Conservation (phyloP, 2,797 vertebrate genomes). For the Coregonus ussuriensis region DNA sequence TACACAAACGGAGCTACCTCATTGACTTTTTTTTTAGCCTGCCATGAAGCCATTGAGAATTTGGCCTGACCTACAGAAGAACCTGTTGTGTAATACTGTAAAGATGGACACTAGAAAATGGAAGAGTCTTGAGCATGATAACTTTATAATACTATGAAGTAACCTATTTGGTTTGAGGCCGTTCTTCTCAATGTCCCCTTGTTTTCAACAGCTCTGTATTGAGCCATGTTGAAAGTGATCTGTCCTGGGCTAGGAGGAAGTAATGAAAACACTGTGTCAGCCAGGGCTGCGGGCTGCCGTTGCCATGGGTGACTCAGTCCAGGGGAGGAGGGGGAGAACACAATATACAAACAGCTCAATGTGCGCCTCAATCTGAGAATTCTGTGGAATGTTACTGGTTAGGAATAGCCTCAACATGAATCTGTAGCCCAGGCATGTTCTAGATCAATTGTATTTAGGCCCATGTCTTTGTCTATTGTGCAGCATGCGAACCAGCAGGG, state of each 20-base stretch:
- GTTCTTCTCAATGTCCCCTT: neutral
- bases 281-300: neutral
- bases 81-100: neutral
- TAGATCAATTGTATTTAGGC: neutral
- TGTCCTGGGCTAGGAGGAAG: neutral
- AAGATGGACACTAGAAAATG: neutral
- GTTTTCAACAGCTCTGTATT: conserved; percentile 8
- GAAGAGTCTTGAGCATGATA: neutral
- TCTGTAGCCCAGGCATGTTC: neutral
- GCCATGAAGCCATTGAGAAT: neutral
- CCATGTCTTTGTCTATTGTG: neutral
- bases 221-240: neutral
- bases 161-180: neutral
- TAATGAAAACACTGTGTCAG: conserved; percentile 25
- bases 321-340: conserved; percentile 20
- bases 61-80: neutral
- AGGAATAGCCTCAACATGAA: neutral
- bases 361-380: neutral
- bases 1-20: conserved; percentile 18
- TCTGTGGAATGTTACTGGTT: neutral
- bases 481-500: no score
- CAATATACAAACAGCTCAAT: conserved; percentile 8
- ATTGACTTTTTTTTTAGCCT: neutral
- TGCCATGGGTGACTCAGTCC: conserved; percentile 44
- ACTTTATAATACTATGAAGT: no score